These are phyloP conservation scores for Aphelocoma coerulescens DNA, from an alignment of 2,113 vertebrate species.

Conservation along the genomic window DNA sequence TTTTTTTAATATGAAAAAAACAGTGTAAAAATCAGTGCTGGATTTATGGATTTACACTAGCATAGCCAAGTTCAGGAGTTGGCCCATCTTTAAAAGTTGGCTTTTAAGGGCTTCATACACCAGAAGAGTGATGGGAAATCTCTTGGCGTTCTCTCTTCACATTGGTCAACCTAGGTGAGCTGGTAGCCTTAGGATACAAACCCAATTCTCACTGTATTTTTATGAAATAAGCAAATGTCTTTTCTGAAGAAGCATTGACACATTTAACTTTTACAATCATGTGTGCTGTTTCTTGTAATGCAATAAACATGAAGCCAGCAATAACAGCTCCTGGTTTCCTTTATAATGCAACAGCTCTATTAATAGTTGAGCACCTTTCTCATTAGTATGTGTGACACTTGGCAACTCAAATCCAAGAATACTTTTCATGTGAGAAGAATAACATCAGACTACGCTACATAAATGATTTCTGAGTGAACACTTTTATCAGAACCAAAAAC, in stretches of 20 bases:
- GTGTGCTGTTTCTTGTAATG: not conserved
- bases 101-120: not conserved
- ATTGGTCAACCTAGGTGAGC: not conserved
- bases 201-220: not conserved
- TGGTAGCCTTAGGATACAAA: not conserved
- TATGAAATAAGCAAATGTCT: not conserved
- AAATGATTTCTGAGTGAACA: not conserved
- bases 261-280: not conserved
- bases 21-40: not conserved
- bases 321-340: not conserved
- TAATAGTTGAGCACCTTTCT: not conserved
- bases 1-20: not conserved
- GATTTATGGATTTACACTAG: not conserved
- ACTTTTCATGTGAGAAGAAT: slow-evolving; percentile 4
- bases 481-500: not conserved
- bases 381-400: not conserved
- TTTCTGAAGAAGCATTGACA: not conserved
- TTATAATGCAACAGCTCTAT: not conserved
- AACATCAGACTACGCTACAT: not conserved
- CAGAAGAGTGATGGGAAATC: not conserved
- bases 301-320: not conserved
- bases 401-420: not conserved
- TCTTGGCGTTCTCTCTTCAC: not conserved
- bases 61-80: not conserved
- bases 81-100: not conserved